A percentile compares a stretch with the other conserved stretches of the same genome.
Evolutionary conservation across 2,113 vertebrate species (phyloP).

Genomic region (Oryzias curvinotus): DNA sequence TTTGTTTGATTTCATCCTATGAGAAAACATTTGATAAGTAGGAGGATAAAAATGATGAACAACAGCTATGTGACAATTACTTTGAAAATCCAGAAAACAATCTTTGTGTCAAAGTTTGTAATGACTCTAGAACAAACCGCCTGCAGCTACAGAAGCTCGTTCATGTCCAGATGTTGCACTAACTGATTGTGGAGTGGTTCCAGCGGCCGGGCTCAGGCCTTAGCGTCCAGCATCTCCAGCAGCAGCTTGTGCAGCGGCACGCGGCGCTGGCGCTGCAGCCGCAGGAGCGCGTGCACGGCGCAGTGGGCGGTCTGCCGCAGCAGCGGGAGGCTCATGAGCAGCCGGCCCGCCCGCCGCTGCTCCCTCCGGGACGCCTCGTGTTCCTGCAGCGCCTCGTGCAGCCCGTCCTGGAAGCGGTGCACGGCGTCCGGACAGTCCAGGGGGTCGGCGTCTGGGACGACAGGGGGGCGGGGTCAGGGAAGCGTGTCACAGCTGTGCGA

Average conservation of each 20-base stretch:
- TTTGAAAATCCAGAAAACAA: too few species aligned
- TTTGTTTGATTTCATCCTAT: too few species aligned
- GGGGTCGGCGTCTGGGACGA: slow-evolving; percentile 54
- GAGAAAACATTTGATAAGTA: too few species aligned
- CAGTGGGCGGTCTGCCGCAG: slow-evolving; percentile 71
- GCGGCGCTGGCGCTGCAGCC: slow-evolving; percentile 54
- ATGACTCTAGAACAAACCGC: too few species aligned
- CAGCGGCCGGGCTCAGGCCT: slow-evolving; percentile 41
- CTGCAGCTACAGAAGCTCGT: too few species aligned
- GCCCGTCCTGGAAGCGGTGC: slow-evolving; percentile 70
- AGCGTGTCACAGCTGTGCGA: background rate
- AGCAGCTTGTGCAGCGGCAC: slow-evolving; percentile 78
- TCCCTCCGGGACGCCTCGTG: slow-evolving; percentile 47
- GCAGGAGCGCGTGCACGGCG: slow-evolving; percentile 50
- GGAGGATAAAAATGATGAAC: too few species aligned
- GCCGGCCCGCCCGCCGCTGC: slow-evolving; percentile 61
- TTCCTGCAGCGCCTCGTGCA: slow-evolving; percentile 76
- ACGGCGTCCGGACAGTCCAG: slow-evolving; percentile 66
- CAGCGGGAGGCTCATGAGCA: slow-evolving; percentile 79
- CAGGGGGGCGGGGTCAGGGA: background rate
- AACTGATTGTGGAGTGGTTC: too few species aligned
- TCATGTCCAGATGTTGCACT: too few species aligned
- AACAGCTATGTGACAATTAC: too few species aligned
- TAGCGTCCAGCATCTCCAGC: slow-evolving; percentile 80
- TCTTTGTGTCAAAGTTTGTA: too few species aligned